phyloP scores from a whole-genome alignment of 2,797 vertebrate species.

The Ambastaia sidthimunki region DNA sequence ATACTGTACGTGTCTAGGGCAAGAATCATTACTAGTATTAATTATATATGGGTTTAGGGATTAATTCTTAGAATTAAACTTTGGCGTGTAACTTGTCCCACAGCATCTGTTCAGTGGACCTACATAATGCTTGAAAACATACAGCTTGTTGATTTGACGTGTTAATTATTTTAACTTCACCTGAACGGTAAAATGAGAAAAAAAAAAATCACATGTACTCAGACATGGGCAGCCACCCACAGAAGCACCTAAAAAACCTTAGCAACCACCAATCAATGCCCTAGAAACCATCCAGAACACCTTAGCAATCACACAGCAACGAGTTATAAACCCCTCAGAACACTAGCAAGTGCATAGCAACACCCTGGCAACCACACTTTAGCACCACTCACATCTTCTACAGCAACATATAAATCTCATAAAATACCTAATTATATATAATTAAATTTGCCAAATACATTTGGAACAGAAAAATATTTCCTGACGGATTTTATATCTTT shows the following conservation, averaged over 20 bases:
- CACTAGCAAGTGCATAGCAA: background rate
- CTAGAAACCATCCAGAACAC: background rate
- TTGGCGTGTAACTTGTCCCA: background rate
- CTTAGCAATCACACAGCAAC: background rate
- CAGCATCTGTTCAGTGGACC: background rate
- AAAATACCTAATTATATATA: background rate
- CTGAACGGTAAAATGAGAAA: background rate
- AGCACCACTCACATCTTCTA: background rate
- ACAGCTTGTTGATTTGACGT: background rate
- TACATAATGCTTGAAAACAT: background rate
- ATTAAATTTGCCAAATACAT: background rate
- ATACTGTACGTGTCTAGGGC: background rate
- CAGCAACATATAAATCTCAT: background rate
- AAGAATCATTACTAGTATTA: background rate
- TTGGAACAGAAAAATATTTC: constrained; percentile 2
- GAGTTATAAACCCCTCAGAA: background rate
- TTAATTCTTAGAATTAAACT: constrained; percentile 1
- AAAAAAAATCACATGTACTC: too few relatives aligned
- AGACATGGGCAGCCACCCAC: too few relatives aligned
- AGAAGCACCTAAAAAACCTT: background rate
- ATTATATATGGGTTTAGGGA: background rate
- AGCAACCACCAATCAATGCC: background rate
- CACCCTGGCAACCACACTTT: background rate
- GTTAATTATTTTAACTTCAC: background rate
- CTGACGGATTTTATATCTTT: background rate